These are phyloP conservation scores for Eupeodes latifasciatus DNA, from an alignment of 2,888 invertebrate species.

Conservation along the genomic window DNA sequence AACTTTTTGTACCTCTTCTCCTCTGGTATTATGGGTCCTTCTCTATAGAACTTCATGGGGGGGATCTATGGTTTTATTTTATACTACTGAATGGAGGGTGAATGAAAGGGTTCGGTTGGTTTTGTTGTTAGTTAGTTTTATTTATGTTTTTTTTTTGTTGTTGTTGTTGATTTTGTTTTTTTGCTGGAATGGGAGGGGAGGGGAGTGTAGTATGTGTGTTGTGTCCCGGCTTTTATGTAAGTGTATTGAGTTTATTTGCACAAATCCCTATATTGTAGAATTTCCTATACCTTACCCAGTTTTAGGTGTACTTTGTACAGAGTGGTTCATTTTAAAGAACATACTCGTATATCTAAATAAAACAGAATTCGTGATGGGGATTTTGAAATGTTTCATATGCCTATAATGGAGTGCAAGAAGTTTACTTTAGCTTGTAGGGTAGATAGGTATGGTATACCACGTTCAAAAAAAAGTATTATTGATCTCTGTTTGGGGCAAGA, in stretches of 20 bases:
- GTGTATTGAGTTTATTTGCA: slow-evolving; percentile 68
- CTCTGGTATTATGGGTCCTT: not conserved
- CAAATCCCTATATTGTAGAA: slow-evolving; percentile 73
- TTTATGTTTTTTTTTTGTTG: not conserved
- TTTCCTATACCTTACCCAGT: slow-evolving; percentile 22
- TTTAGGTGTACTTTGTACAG: slow-evolving; percentile 51
- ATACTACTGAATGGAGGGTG: slow-evolving; percentile 1
- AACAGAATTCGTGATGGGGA: not conserved
- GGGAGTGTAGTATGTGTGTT: too few relatives aligned
- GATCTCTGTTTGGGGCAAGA: not conserved
- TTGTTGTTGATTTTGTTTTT: not conserved
- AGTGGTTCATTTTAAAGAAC: slow-evolving; percentile 66
- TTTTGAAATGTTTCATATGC: slow-evolving; percentile 15
- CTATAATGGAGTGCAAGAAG: not conserved
- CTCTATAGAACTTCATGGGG: not conserved
- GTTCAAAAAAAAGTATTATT: not conserved
- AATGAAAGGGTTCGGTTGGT: slow-evolving; percentile 25
- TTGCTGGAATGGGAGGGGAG: too few relatives aligned
- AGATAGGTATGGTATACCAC: not conserved
- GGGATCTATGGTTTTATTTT: slow-evolving; percentile 9
- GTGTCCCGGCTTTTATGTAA: slow-evolving; percentile 4
- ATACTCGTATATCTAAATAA: slow-evolving; percentile 10
- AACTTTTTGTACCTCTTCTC: slow-evolving; percentile 20
- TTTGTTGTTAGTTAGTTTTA: slow-evolving; percentile 27
- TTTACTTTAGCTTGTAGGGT: not conserved